Evolutionary conservation across 2,797 vertebrate genomes (phyloP).

Genomic region (Morelia viridis): DNA sequence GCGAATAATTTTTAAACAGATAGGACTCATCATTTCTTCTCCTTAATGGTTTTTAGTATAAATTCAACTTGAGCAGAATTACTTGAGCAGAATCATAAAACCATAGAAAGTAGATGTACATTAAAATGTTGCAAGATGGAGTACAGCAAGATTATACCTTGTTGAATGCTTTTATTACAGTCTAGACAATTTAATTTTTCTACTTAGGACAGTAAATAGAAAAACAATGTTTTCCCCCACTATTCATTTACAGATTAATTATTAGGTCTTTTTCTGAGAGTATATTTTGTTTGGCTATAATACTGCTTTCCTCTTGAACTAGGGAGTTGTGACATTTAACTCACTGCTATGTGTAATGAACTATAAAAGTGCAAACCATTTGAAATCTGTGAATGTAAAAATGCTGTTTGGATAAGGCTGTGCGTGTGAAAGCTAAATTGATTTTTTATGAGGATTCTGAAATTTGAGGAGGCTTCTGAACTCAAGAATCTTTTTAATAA

Average conservation of each 20-base stretch:
- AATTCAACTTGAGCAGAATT: not conserved
- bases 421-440: not conserved
- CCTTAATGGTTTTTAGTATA: not conserved
- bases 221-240: not conserved
- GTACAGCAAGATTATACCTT: not conserved
- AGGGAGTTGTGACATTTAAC: conserved; percentile 15
- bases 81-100: not conserved
- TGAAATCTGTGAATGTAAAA: not conserved
- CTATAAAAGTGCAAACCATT: conserved; percentile 31
- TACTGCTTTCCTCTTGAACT: not conserved
- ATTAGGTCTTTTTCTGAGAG: conserved; percentile 6
- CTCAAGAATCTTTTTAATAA: conserved; percentile 1
- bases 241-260: conserved; percentile 15
- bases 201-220: not conserved
- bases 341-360: conserved; percentile 3
- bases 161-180: not conserved
- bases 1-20: not conserved
- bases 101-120: not conserved
- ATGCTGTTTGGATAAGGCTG: not conserved
- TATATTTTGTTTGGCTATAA: not conserved
- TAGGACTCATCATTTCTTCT: not conserved
- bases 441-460: conserved; percentile 1
- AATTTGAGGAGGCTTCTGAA: conserved; percentile 15
- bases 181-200: not conserved
- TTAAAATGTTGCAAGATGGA: not conserved